These are phyloP conservation scores for western clawed frog (Xenopus tropicalis) DNA, from an alignment of 2,113 vertebrate species.

Conservation along the genomic window DNA sequence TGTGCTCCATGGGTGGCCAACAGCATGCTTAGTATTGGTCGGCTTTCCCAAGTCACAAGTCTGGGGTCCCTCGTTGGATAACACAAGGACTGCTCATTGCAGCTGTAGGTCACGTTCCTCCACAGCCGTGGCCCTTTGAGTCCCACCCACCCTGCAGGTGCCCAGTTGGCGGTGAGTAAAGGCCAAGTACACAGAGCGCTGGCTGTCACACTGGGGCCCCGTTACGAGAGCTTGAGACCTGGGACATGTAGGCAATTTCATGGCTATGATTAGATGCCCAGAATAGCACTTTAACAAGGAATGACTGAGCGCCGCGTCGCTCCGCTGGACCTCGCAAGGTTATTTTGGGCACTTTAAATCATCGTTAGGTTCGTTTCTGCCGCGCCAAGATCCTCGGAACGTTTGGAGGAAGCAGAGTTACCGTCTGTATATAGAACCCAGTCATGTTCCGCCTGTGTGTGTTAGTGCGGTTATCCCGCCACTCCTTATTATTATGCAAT, in stretches of 20 bases:
- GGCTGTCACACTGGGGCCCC: not conserved
- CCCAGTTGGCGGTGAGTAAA: not conserved
- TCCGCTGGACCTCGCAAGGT: conserved; percentile 19
- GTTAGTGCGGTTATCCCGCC: too few species aligned
- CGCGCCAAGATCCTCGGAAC: not conserved
- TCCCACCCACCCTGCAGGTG: not conserved
- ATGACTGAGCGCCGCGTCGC: not conserved
- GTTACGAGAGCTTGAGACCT: not conserved
- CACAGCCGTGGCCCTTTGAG: not conserved
- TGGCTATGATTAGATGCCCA: conserved; percentile 14
- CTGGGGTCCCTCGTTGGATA: too few species aligned
- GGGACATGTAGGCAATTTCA: conserved; percentile 4
- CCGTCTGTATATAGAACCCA: too few species aligned
- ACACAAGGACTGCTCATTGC: too few species aligned
- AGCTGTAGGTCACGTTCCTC: too few species aligned
- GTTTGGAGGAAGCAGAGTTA: too few species aligned
- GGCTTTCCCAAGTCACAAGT: too few species aligned
- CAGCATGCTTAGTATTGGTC: too few species aligned
- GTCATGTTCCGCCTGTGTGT: too few species aligned
- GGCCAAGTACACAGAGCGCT: not conserved
- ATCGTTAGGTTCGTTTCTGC: not conserved
- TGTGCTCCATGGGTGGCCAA: too few species aligned
- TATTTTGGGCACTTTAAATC: conserved; percentile 1
- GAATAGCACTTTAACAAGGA: not conserved
- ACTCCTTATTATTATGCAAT: too few species aligned